phyloP scores from a whole-genome alignment of 2,113 vertebrate genomes.

The Aramus guarauna region DNA sequence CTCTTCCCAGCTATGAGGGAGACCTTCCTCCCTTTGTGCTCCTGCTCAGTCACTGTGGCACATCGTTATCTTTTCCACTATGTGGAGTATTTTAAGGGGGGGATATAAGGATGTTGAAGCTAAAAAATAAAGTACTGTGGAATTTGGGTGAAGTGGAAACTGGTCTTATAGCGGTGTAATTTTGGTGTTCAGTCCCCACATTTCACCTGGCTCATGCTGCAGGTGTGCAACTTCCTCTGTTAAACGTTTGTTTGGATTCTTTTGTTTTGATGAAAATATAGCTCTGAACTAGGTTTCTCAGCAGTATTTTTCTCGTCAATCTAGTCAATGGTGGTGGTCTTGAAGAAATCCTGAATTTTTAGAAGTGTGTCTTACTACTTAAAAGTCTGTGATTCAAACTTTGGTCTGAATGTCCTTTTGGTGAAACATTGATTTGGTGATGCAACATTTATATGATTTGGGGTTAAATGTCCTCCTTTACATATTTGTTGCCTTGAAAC shows the following conservation, averaged over 20 bases:
- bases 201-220: neutral
- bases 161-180: neutral
- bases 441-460: neutral
- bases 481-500: neutral
- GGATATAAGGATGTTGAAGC: too few species aligned
- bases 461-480: neutral
- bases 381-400: neutral
- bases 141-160: neutral
- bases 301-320: neutral
- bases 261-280: neutral
- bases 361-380: neutral
- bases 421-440: neutral
- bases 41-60: neutral
- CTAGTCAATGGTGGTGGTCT: neutral
- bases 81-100: rapidly evolving
- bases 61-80: neutral
- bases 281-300: neutral
- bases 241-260: neutral
- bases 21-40: neutral
- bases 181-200: neutral
- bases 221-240: neutral
- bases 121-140: neutral
- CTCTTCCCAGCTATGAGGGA: neutral
- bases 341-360: neutral
- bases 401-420: neutral